These are phyloP conservation scores for Dryas iulia DNA, from an alignment of 1,140 invertebrate species.

Conservation along the genomic window DNA sequence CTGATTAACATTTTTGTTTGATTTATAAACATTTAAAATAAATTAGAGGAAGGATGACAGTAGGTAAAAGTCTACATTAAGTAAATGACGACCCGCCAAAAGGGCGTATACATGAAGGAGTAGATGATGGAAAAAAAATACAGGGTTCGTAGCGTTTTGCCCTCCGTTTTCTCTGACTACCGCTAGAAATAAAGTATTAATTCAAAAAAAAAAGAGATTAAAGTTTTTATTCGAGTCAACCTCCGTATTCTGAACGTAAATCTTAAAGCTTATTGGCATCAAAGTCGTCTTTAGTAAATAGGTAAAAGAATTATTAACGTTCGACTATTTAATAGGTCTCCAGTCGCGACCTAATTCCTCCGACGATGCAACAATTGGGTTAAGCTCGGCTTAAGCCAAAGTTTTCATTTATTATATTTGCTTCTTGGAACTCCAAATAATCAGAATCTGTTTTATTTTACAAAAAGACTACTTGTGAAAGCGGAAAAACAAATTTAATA, in stretches of 20 bases:
- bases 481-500: too few species aligned
- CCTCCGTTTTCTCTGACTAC: too few species aligned
- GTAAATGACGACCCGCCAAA: too few species aligned
- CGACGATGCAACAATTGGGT: slow-evolving; percentile 29
- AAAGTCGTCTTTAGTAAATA: background rate
- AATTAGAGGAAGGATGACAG: too few species aligned
- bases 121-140: too few species aligned
- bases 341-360: slow-evolving; percentile 31
- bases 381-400: slow-evolving; percentile 27
- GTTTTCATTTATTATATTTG: slow-evolving; percentile 6
- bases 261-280: background rate
- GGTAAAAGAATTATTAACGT: background rate
- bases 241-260: background rate
- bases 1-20: too few species aligned
- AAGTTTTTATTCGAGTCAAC: background rate
- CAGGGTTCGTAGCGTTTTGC: too few species aligned
- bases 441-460: background rate
- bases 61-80: too few species aligned
- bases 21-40: too few species aligned
- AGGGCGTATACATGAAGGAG: too few species aligned
- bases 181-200: too few species aligned
- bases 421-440: background rate
- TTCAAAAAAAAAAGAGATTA: background rate
- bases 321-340: slow-evolving; percentile 27
- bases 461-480: too few species aligned